Base-by-base conservation (phyloP, 2,797 vertebrate species). In the Acestrorhynchus altus region DNA sequence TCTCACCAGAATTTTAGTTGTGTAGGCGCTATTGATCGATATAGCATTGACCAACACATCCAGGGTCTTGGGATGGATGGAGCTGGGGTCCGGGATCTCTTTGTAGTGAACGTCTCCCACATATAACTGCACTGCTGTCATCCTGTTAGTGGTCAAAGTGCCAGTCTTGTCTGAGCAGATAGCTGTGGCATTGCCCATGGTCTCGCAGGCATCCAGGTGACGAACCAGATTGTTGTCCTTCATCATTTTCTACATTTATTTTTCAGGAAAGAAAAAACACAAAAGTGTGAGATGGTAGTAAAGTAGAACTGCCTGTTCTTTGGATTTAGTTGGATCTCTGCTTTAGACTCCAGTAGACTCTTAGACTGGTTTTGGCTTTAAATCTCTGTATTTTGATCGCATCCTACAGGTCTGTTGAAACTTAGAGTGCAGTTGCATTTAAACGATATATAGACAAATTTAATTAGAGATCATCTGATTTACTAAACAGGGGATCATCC, bases 131-230 rank as follows among this genome's bases (percentile, higher is more conserved):
- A 99, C 98, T 0, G 94, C 97, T 0, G 98, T 99, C 98, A 99
- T 99, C 61, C 98, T 94, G 87, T 99, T 99, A 88, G 95, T 99
- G 16, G 98, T 99, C 59, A 99, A 89, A 0, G 98, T 99, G 86
- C 98, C 98, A 0, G 98, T 99, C 91, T 99, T 99, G 92, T 99
- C 98, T 0, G 98, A 99, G 90, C 98, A 99, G 93, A 99, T 99
- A 81, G 98, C 97, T 0, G 98, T 99, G 72, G 98, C 98, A 0
- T 99, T 99, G 82, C 98, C 98, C 98, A 99, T 99, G 4, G 98
- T 99, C 89, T 99, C 98, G 1, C 98, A 99, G 1, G 98, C 98
- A 3, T 99, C 98, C 92, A 99, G 90, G 89, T 99, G 98, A 74
- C 98, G 93, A 15, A 99, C 98, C 87, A 99, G 89, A 86, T 99